Conservation (phyloP, 2,888 invertebrate genomes). For the Eupithecia dodoneata region DNA sequence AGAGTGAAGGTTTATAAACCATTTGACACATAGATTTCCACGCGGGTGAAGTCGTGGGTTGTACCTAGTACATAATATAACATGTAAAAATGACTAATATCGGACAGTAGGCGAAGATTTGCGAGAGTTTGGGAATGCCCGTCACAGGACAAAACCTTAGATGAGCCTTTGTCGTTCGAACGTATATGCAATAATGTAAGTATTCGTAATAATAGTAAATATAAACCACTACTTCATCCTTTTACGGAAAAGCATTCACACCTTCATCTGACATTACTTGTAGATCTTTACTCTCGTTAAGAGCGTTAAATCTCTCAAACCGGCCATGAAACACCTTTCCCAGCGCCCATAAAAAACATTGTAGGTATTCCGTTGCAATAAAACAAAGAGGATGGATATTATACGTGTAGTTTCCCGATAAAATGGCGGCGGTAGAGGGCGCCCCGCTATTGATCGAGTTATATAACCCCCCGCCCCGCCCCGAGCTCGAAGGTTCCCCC, state of each 20-base stretch:
- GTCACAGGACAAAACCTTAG: background rate
- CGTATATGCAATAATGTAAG: background rate
- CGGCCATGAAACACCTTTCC: background rate
- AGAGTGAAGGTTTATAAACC: too few species aligned
- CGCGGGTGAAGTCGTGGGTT: too few species aligned
- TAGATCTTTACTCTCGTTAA: background rate
- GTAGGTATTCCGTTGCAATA: constrained; percentile 39
- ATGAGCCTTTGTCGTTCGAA: background rate
- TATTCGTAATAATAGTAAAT: background rate
- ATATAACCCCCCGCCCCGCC: constrained; percentile 66
- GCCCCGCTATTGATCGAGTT: constrained; percentile 75
- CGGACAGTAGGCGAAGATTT: background rate
- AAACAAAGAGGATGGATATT: constrained; percentile 50
- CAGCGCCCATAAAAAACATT: constrained; percentile 23
- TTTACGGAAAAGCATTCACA: background rate
- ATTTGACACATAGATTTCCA: too few species aligned
- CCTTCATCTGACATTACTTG: background rate
- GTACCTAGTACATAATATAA: too few species aligned
- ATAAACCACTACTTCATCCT: too few species aligned
- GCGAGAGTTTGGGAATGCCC: background rate
- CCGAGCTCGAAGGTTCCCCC: constrained; percentile 48
- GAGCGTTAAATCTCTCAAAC: background rate
- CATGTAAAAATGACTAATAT: too few species aligned
- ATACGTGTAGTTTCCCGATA: constrained; percentile 50
- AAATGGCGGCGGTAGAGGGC: constrained; percentile 57